phyloP scores from a whole-genome alignment of 1,140 invertebrate genomes.

The Triops cancriformis region DNA sequence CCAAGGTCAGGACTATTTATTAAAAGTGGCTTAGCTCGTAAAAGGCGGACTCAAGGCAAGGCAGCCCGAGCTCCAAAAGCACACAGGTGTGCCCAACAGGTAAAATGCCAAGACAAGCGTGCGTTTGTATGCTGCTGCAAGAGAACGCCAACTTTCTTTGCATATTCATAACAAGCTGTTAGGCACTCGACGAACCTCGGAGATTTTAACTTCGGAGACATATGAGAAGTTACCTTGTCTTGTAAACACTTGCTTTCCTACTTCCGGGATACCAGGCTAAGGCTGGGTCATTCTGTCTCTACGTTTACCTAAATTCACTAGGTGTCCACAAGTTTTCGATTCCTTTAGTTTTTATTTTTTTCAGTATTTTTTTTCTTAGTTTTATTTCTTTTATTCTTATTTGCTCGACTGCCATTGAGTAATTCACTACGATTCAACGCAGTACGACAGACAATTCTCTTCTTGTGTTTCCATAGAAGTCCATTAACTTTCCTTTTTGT shows the following conservation, averaged over 20 bases:
- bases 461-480: no score
- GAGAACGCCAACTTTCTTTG: not conserved
- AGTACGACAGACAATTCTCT: no score
- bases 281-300: not conserved
- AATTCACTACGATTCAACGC: no score
- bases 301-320: no score
- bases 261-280: not conserved
- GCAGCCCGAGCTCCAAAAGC: not conserved
- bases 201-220: not conserved
- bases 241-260: not conserved
- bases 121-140: not conserved
- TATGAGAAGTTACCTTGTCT: not conserved
- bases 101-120: not conserved
- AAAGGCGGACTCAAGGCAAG: not conserved
- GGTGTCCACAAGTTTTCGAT: no score
- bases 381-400: no score
- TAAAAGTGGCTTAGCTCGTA: not conserved
- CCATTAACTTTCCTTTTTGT: no score
- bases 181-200: not conserved
- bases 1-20: not conserved
- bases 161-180: not conserved
- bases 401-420: no score
- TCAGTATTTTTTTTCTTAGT: no score
- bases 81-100: slow-evolving; percentile 8
- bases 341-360: no score